Evolutionary conservation across 2,113 vertebrate genomes (phyloP).

Genomic region (Felis chaus): DNA sequence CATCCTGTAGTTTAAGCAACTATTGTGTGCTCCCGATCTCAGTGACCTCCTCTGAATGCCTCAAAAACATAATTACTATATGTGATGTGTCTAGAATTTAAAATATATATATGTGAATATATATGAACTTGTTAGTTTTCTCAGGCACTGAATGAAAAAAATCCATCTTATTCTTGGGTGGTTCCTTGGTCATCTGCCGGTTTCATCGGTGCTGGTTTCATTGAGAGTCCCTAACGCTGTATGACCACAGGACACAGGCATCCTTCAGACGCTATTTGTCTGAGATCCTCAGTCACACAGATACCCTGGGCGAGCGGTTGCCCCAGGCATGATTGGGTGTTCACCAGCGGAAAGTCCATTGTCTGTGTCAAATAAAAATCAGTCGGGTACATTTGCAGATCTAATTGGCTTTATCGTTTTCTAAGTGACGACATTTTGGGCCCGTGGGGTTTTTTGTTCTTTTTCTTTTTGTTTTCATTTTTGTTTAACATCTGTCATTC

Average conservation of each 20-base stretch:
- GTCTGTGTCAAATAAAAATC: background rate
- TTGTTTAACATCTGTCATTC: background rate
- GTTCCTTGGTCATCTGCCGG: background rate
- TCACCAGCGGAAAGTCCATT: background rate
- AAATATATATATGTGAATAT: background rate
- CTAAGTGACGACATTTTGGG: background rate
- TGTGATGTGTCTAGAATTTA: background rate
- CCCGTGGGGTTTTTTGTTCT: background rate
- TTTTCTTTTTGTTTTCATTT: background rate
- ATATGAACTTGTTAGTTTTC: background rate
- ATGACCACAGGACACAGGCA: background rate
- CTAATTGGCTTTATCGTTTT: background rate
- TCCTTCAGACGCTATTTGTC: background rate
- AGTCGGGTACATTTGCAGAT: background rate
- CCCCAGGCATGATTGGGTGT: background rate
- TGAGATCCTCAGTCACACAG: constrained; percentile 17
- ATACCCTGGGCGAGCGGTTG: constrained; percentile 45
- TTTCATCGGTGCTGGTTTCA: background rate
- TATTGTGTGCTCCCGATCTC: background rate
- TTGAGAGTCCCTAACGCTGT: background rate
- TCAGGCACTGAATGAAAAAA: background rate
- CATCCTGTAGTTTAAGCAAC: background rate
- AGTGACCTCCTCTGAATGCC: background rate
- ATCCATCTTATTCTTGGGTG: too few relatives aligned
- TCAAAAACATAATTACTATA: background rate